Base-by-base conservation (phyloP, 2,888 invertebrate genomes). In the Drosophila testacea region DNA sequence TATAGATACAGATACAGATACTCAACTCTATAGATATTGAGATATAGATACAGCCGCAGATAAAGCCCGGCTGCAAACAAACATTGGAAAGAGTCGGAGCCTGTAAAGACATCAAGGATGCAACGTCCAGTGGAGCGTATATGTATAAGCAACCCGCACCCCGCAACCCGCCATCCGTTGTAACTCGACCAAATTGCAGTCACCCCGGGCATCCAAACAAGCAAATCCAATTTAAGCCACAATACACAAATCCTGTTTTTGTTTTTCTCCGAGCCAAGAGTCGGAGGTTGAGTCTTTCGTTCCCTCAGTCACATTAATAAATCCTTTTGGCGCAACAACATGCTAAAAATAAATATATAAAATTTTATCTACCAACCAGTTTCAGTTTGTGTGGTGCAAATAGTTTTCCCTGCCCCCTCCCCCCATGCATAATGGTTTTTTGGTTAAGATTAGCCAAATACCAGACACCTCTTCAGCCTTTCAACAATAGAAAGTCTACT, bases 221-320 rank as follows among this genome's bases (percentile, higher is more conserved):
- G 57, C 84, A 84, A 89, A 90, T 89, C 88, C 90, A 89, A 90
- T 90, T 89, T 74, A 51, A 70, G 67, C 64, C 69, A 88, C 83
- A 90, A 90, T 74, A 68, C 77, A 77, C 72, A 83, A 89, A 87
- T 89, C 88, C 81, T 77, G 70, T 77, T 82, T 86, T 88, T 89
- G 82, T 85, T 87, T 83, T 64, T 41, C 62, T 48, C 32, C 6
- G 28, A 28, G 30, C 38, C 36, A 30, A 44, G 47, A 48, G 28
- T 38, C 38, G n/a, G 11, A 34, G 50, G 22, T 47, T n/a, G 38
- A 27, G 32, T 61, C 48, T 6, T 41, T 47, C 16, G 46, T 60
- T 39, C 42, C 55, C 65, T 42, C 59, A 51, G 50, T 62, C 69
- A 51, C 77, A 74, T 79, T 77, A 77, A 79, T 79, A 79, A 79